Conservation (phyloP, 2,888 invertebrate species). For the Venusia cambrica region DNA sequence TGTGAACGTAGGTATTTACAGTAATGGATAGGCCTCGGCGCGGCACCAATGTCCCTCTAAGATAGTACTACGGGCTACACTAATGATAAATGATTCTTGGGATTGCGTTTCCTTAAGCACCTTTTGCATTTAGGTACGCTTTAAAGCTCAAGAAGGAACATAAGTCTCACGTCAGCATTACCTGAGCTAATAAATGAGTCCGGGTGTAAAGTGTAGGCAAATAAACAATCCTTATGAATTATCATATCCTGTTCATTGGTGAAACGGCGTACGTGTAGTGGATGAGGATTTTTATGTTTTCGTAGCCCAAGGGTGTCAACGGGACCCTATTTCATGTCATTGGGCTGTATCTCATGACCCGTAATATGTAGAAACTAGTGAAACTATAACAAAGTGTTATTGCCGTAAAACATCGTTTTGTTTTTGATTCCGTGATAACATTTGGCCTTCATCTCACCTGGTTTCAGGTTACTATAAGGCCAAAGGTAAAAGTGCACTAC, state of each 20-base stretch:
- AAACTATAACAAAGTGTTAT: too few species aligned
- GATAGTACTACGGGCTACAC: constrained; percentile 40
- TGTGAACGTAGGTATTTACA: constrained; percentile 23
- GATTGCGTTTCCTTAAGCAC: constrained; percentile 48
- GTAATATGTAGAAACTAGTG: too few species aligned
- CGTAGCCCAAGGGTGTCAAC: too few species aligned
- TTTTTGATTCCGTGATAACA: too few species aligned
- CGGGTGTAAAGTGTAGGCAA: constrained; percentile 23
- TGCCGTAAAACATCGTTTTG: too few species aligned
- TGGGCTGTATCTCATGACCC: too few species aligned
- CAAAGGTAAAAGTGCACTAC: too few species aligned
- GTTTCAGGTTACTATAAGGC: too few species aligned
- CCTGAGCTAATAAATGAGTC: constrained; percentile 35
- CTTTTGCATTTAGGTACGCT: constrained; percentile 42
- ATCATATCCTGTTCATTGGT: constrained; percentile 7
- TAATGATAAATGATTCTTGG: constrained; percentile 49
- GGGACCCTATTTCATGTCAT: too few species aligned
- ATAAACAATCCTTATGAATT: constrained; percentile 16
- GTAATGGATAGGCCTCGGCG: constrained; percentile 36
- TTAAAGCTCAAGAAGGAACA: constrained; percentile 36
- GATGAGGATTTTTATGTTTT: too few species aligned
- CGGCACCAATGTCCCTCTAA: constrained; percentile 31
- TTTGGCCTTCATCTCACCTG: too few species aligned
- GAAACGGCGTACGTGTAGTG: background rate
- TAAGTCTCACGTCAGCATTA: constrained; percentile 44